Percentiles rank a stretch among this genome's conserved stretches.
Evolutionary conservation across 2,113 vertebrate genomes (phyloP).

Genomic region (Heterotilapia buettikoferi): DNA sequence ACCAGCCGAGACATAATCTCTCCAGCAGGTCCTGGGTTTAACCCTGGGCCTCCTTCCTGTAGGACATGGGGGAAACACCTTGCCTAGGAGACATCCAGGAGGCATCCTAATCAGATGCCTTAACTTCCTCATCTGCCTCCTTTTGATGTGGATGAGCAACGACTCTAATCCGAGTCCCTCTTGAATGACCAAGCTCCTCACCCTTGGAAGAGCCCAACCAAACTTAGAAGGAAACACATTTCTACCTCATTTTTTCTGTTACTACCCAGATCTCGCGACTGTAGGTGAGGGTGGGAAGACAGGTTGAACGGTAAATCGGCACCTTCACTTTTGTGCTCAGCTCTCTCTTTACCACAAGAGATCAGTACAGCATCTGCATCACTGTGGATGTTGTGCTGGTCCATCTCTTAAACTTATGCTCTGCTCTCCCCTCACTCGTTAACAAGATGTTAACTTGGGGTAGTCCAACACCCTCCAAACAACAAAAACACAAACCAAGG

Average conservation of each 20-base stretch:
- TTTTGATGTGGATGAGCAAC: neutral
- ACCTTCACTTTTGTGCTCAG: neutral
- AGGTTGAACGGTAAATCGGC: neutral
- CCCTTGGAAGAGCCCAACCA: neutral
- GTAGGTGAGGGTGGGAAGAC: neutral
- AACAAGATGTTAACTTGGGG: neutral
- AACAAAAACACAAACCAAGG: neutral
- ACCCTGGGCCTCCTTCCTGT: neutral
- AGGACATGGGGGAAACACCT: neutral
- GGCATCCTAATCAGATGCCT: neutral
- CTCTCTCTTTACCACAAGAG: neutral
- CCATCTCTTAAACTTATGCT: neutral
- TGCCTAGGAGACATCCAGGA: neutral
- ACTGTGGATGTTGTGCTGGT: neutral
- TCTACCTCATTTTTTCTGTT: neutral
- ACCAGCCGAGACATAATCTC: neutral
- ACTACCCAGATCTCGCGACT: fast-evolving
- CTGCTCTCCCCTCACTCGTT: neutral
- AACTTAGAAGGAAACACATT: neutral
- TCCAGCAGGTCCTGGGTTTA: neutral
- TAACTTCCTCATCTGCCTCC: neutral
- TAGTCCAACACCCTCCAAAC: neutral
- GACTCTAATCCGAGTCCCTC: neutral
- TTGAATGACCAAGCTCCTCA: neutral
- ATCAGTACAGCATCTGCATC: neutral